Evolutionary conservation across 2,113 vertebrate genomes (phyloP).

Genomic region (Todiramphus saurophagus): DNA sequence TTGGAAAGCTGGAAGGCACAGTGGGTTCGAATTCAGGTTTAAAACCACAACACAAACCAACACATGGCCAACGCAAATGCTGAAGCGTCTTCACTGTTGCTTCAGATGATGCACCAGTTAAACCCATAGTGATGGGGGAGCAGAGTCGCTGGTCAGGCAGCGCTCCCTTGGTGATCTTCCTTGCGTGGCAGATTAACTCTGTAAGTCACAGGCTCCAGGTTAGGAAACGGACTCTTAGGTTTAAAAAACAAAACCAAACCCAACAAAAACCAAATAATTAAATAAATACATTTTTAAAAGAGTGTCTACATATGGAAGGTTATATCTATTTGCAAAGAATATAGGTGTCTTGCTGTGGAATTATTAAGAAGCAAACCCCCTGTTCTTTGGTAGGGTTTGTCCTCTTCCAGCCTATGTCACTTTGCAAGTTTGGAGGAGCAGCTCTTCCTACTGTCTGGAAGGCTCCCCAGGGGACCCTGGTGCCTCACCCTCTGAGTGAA

Average conservation of each 20-base stretch:
- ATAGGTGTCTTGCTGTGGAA: background rate
- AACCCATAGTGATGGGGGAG: too few species aligned
- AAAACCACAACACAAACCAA: background rate
- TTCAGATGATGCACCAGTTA: background rate
- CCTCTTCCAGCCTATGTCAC: background rate
- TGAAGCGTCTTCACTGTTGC: rapidly evolving
- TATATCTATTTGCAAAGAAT: background rate
- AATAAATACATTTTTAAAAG: background rate
- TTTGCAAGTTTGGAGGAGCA: background rate
- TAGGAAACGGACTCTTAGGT: background rate
- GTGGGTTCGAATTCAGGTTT: background rate
- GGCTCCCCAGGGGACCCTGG: rapidly evolving
- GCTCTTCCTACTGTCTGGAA: rapidly evolving
- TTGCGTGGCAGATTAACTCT: background rate
- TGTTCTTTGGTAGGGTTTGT: background rate
- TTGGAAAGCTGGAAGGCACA: background rate
- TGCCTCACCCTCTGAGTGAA: background rate
- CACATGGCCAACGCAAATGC: background rate
- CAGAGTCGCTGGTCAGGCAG: background rate
- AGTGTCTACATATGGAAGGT: background rate
- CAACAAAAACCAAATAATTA: too few species aligned
- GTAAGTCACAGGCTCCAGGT: rapidly evolving
- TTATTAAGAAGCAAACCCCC: background rate
- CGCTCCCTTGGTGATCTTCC: rapidly evolving
- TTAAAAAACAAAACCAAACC: background rate